A percentile compares a stretch with the other conserved stretches of the same genome.
Conservation (phyloP, 2,888 invertebrate genomes). For the Drosophila neotestacea region DNA sequence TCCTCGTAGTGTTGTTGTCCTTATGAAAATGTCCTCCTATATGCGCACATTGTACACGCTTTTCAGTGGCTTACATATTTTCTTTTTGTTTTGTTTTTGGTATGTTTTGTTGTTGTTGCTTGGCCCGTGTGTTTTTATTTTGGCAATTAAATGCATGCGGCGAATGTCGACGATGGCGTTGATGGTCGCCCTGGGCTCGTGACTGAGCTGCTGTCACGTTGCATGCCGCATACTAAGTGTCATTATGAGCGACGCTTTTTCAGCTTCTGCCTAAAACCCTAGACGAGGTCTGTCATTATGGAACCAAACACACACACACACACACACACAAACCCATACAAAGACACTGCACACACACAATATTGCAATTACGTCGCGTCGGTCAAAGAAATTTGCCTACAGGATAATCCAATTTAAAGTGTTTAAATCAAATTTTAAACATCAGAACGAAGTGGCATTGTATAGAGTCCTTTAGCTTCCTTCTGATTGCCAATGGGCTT, state of each 20-base stretch:
- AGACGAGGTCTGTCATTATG: constrained; percentile 75
- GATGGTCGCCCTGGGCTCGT: constrained; percentile 75
- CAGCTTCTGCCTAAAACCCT: constrained; percentile 47
- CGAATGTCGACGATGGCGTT: constrained; percentile 78
- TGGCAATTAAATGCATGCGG: constrained; percentile 84
- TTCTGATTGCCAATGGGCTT: constrained; percentile 34
- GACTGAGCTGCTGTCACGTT: constrained; percentile 74
- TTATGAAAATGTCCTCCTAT: constrained; percentile 61
- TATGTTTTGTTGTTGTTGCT: constrained; percentile 40
- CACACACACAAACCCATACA: constrained; percentile 11
- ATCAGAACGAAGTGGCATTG: constrained; percentile 74
- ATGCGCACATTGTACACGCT: constrained; percentile 74
- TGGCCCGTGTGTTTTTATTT: constrained; percentile 74
- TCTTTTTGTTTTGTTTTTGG: constrained; percentile 37
- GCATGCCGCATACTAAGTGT: constrained; percentile 84
- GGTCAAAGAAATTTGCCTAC: constrained; percentile 81
- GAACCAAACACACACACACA: constrained; percentile 30
- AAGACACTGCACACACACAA: constrained; percentile 36
- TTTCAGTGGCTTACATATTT: constrained; percentile 59
- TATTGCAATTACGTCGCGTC: constrained; percentile 74
- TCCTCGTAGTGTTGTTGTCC: constrained; percentile 48
- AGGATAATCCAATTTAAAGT: constrained; percentile 85
- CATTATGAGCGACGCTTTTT: constrained; percentile 79
- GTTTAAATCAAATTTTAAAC: constrained; percentile 85
- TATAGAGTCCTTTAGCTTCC: constrained; percentile 45